Evolutionary conservation across 2,113 vertebrate species (phyloP).

Genomic region (Xyliphius kryptos): DNA sequence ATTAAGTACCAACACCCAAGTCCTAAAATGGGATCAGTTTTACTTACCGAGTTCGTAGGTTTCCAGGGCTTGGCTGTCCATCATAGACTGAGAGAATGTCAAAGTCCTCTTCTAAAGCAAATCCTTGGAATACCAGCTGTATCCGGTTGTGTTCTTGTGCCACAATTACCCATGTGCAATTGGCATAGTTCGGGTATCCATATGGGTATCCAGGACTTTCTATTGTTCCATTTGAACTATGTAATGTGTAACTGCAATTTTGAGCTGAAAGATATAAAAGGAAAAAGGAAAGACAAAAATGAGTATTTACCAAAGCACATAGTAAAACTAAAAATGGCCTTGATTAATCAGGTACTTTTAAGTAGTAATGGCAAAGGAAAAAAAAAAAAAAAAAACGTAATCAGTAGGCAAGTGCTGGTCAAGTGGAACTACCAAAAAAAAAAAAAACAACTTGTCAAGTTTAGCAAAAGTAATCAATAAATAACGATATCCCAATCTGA

Average conservation of each 20-base stretch:
- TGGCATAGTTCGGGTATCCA: constrained; percentile 97
- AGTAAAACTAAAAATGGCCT: not conserved
- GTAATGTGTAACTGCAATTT: constrained; percentile 89
- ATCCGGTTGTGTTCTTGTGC: constrained; percentile 89
- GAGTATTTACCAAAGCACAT: not conserved
- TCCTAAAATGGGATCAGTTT: not conserved
- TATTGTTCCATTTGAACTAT: constrained; percentile 89
- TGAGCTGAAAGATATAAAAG: constrained; percentile 71
- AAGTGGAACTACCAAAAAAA: constrained; percentile 5
- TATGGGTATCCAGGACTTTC: constrained; percentile 96
- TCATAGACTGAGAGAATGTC: constrained; percentile 93
- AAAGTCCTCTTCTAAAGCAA: constrained; percentile 96
- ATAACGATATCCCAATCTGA: too few relatives aligned
- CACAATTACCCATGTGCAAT: constrained; percentile 96
- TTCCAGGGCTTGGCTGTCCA: constrained; percentile 81
- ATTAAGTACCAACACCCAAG: not conserved
- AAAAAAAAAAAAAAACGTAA: too few relatives aligned
- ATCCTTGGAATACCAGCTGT: constrained; percentile 97
- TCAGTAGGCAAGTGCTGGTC: not conserved
- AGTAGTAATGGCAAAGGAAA: too few relatives aligned
- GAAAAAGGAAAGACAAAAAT: constrained; percentile 1
- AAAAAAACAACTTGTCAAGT: too few relatives aligned
- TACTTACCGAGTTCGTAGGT: constrained; percentile 82
- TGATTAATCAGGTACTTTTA: not conserved
- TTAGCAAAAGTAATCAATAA: too few relatives aligned